These are phyloP conservation scores for Bradypodion ventrale DNA, from an alignment of 2,797 vertebrate genomes.

Conservation along the genomic window DNA sequence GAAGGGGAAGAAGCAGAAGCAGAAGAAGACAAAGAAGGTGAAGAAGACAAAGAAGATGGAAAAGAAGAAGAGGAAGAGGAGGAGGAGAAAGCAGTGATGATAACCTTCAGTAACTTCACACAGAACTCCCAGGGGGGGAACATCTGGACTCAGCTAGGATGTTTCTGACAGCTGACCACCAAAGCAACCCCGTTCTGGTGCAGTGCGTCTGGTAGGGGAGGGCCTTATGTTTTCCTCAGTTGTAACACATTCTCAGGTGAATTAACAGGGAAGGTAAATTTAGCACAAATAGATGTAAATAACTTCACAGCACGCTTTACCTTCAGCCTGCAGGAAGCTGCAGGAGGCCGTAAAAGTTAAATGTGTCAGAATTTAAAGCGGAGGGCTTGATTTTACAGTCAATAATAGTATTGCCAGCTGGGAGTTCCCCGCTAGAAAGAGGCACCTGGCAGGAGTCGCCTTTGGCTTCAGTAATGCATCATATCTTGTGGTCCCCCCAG, in stretches of 20 bases:
- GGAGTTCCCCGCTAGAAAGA: neutral
- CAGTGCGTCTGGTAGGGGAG: neutral
- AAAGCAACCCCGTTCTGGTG: neutral
- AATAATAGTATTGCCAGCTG: neutral
- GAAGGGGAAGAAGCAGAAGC: too few relatives aligned
- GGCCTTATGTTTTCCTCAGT: neutral
- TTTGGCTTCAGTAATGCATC: neutral
- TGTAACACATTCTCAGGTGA: neutral
- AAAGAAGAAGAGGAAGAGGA: too few relatives aligned
- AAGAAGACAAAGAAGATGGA: too few relatives aligned
- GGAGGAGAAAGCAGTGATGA: too few relatives aligned
- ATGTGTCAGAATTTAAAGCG: slow-evolving; percentile 6
- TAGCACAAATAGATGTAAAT: slow-evolving; percentile 14
- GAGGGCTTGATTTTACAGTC: neutral
- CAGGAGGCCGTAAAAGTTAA: neutral
- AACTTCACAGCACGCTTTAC: neutral
- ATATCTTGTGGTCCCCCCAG: neutral
- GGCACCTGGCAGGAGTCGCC: neutral
- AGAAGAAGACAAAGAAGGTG: too few relatives aligned
- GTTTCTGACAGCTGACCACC: neutral
- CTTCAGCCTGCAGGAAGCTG: neutral
- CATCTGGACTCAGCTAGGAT: neutral
- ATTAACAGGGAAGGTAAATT: slow-evolving; percentile 1
- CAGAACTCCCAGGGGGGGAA: neutral
- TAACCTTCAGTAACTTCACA: too few relatives aligned